Base-by-base conservation (phyloP, 2,797 vertebrate species). In the Cichlasoma orientale region DNA sequence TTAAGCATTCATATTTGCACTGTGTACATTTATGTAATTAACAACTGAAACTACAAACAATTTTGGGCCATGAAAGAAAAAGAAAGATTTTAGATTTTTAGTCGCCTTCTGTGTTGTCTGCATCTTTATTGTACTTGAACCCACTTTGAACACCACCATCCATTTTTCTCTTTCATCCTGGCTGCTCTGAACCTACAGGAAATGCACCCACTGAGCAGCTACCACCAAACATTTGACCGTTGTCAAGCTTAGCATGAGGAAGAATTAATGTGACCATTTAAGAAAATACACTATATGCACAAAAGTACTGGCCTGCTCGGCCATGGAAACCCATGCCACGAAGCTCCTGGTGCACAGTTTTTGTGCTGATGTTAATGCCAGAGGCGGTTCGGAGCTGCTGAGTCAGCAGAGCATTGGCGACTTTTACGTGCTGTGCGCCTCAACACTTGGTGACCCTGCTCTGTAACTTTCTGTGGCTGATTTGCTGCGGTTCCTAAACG, bases 281-380 rank as follows among this genome's bases (percentile, higher is more conserved):
- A 14, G 23, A 44, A 68, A 68, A 25, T 68, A 23, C 38, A 27
- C 23, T 25, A 47, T 66, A 27, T 47, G 23, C 38, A 66, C 61
- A 66, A 66, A 44, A 63, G 18, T 21, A 44, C 59, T 11, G 14
- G 38, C 23, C 23, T 19, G 44, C 61, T 47, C 6, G 4, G 23
- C 61, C 18, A 47, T 47, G 16, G 0, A 27, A 47, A 47, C 38
- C 44, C 14, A 66, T 66, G 38, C 61, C 61, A 47, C 25, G 38
- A 66, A 66, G 9, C 61, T 47, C 61, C 23, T 27, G 38, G 61
- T 27, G 61, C 23, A 25, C 59, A 2, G 25, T 66, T 44, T 66
- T 0, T 66, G 14, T 44, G 1, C 23, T 27, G 59, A 44, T 19
- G 25, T 63, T 12, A 63, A 63, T 44, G 38, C 5, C 38, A 36